Conservation (phyloP, 2,888 invertebrate genomes). For the Tortricodes alternella region DNA sequence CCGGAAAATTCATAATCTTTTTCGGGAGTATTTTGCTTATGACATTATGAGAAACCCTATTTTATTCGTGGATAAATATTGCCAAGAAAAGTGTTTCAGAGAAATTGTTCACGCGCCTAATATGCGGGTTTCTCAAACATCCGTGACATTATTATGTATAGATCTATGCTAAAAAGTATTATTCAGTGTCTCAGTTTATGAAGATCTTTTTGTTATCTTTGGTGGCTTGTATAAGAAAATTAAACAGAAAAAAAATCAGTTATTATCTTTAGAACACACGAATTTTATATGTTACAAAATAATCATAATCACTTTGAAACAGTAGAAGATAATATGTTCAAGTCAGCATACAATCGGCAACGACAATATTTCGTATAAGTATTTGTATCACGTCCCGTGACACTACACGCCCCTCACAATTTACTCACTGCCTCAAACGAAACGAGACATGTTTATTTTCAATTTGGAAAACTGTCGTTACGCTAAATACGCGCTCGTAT, state of each 20-base stretch:
- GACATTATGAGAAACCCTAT: slow-evolving; percentile 3
- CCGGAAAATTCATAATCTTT: slow-evolving; percentile 3
- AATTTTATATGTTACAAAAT: no score
- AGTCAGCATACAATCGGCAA: background rate
- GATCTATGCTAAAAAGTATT: no score
- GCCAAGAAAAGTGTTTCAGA: background rate
- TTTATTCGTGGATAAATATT: slow-evolving; percentile 2
- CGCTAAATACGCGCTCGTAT: slow-evolving; percentile 6
- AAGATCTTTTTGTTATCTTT: no score
- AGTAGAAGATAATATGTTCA: no score
- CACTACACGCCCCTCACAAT: background rate
- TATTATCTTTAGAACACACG: no score
- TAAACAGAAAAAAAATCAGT: no score
- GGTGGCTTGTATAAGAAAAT: no score
- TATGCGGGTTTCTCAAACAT: background rate
- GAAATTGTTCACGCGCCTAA: background rate
- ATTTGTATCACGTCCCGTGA: background rate
- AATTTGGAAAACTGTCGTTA: slow-evolving; percentile 3
- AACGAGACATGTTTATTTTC: slow-evolving; percentile 5
- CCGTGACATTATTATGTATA: background rate
- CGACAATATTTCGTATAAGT: background rate
- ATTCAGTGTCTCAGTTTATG: no score
- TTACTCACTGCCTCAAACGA: slow-evolving; percentile 3
- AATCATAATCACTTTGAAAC: no score
- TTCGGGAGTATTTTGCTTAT: background rate